Base-by-base conservation (phyloP, 2,113 vertebrate species). In the Ailuropoda melanoleuca region DNA sequence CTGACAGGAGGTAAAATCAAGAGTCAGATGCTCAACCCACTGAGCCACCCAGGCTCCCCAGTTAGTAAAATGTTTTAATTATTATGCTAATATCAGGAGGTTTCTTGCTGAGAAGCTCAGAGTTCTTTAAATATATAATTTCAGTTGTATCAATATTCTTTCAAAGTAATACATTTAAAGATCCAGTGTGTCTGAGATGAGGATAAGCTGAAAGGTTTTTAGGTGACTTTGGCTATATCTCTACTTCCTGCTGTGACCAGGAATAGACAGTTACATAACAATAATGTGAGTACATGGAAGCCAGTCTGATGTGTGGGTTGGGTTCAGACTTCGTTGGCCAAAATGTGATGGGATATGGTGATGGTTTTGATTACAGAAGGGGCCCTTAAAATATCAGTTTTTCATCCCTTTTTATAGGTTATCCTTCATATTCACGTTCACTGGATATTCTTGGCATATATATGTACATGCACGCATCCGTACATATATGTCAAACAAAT, bases 41-140 rank as follows among this genome's bases (percentile, higher is more conserved):
- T 68, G 18, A 68, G n/a, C 66, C 66, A 68, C 34, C 8, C 34
- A 68, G 4, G 66, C 66, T 37, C 18, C 34, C 66, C 8, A 95
- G 64, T 82, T 48, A 88, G 37, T 88, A 91, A 81, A 93, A 39
- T 97, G 39, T 95, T 88, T 75, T 93, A 46, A 53, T 74, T 82
- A 75, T 85, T 62, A 60, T 82, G 24, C 58, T 58, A 60, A 80
- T 72, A 86, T 87, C 55, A 96, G 55, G 26, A 93, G 70, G n/a
- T 86, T 97, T 96, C 74, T 88, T 88, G 53, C 75, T 96, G 55
- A 93, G 72, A 55, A 80, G 26, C 62, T 92, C 62, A 90, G 34
- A 88, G 66, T 96, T 94, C 53, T 94, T 93, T 94, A 53, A 91
- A 75, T 93, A 70, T 68, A 89, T 92, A 70, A n/a, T 92, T 96